Evolutionary conservation across 1,140 invertebrate genomes (phyloP).

Genomic region (Eriosoma lanigerum): DNA sequence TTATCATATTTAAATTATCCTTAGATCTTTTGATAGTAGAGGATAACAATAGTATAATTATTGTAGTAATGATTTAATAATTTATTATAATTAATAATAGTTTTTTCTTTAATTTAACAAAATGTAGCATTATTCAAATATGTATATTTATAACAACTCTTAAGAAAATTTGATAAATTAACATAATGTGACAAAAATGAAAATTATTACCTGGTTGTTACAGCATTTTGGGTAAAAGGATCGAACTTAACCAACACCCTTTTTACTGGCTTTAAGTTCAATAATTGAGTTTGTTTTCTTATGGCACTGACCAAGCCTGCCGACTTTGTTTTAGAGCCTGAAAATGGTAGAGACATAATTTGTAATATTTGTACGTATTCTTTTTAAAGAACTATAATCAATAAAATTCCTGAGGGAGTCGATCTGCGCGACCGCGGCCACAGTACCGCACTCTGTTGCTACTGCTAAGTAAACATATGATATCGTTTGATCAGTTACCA

Average conservation of each 20-base stretch:
- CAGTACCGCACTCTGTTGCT: no score
- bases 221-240: constrained; percentile 73
- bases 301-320: constrained; percentile 55
- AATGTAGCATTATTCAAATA: no score
- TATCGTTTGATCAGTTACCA: not conserved
- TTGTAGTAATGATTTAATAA: no score
- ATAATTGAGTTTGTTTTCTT: constrained; percentile 54
- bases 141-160: no score
- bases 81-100: no score
- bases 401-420: constrained; percentile 25
- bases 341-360: constrained; percentile 56
- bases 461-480: not conserved
- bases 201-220: constrained; percentile 68
- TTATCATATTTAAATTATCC: no score
- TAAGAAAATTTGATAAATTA: no score
- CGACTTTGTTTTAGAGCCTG: constrained; percentile 53
- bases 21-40: no score
- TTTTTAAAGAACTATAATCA: constrained; percentile 16
- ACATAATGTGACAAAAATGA: no score
- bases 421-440: no score
- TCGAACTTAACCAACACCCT: constrained; percentile 78
- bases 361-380: constrained; percentile 28
- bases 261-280: constrained; percentile 79
- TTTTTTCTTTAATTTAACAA: no score
- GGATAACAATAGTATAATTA: no score